Conservation (phyloP, 1,140 invertebrate genomes). For the Lerema accius region DNA sequence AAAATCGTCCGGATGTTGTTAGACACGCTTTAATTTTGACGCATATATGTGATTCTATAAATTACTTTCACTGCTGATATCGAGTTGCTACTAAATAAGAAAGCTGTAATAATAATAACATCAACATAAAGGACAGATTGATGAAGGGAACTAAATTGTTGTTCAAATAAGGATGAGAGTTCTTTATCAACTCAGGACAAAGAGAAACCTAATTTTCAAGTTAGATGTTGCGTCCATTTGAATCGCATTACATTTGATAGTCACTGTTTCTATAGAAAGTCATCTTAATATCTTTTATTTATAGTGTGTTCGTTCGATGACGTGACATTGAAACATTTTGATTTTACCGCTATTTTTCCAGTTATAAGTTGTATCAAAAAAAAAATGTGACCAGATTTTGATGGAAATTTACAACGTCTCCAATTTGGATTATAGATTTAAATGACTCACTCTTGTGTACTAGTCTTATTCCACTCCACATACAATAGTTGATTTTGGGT, state of each 20-base stretch:
- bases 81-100: background rate
- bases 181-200: too few species aligned
- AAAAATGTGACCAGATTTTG: background rate
- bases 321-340: background rate
- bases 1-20: background rate
- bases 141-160: too few species aligned
- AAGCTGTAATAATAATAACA: too few species aligned
- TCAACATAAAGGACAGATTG: too few species aligned
- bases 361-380: background rate
- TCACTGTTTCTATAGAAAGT: background rate
- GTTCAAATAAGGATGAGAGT: background rate
- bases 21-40: background rate
- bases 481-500: too few species aligned
- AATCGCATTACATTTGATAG: too few species aligned
- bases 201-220: too few species aligned
- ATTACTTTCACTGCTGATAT: background rate
- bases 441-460: too few species aligned
- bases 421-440: background rate
- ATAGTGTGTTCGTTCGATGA: background rate
- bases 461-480: too few species aligned
- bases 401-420: background rate
- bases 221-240: background rate
- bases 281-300: too few species aligned
- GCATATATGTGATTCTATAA: background rate
- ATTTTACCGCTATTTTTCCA: background rate